These are phyloP conservation scores for Hirtodrosophila duncani DNA, from an alignment of 2,888 invertebrate species.

Conservation along the genomic window DNA sequence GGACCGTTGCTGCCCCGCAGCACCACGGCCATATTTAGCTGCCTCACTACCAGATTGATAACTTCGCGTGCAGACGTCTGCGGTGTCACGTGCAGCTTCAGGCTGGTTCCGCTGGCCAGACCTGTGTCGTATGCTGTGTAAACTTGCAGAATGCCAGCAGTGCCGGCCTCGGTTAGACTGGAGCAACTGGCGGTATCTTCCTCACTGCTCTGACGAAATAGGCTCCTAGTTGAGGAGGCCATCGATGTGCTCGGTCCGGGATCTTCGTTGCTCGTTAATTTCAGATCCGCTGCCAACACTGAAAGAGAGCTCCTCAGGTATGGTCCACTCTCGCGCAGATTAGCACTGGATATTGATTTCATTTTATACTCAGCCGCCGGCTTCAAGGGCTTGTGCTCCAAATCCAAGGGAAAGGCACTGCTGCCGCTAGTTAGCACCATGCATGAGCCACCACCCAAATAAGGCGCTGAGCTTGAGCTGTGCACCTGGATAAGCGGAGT, in stretches of 20 bases:
- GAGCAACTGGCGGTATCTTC: constrained; percentile 71
- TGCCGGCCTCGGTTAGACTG: constrained; percentile 54
- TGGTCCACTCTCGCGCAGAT: constrained; percentile 77
- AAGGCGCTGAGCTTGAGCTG: constrained; percentile 82
- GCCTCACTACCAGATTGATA: constrained; percentile 95
- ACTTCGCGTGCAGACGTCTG: constrained; percentile 96
- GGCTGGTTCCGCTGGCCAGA: constrained; percentile 92
- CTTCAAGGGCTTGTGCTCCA: constrained; percentile 58
- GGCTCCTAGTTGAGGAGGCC: constrained; percentile 62
- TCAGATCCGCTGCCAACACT: constrained; percentile 79
- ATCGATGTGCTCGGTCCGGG: constrained; percentile 57
- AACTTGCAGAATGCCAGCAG: constrained; percentile 83
- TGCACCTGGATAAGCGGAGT: constrained; percentile 66
- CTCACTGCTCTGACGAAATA: constrained; percentile 70
- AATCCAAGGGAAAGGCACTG: constrained; percentile 48
- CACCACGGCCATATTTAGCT: constrained; percentile 94
- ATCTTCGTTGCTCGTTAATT: constrained; percentile 62
- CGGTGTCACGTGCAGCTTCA: constrained; percentile 95
- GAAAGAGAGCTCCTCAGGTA: constrained; percentile 80
- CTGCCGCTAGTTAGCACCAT: constrained; percentile 55
- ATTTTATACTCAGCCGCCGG: constrained; percentile 39
- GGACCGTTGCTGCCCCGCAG: constrained; percentile 92
- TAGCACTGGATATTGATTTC: constrained; percentile 71
- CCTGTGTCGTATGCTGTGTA: constrained; percentile 98
- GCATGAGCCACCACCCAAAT: constrained; percentile 79